Conservation (phyloP, 2,113 vertebrate genomes). For the Rhinoptilus africanus region DNA sequence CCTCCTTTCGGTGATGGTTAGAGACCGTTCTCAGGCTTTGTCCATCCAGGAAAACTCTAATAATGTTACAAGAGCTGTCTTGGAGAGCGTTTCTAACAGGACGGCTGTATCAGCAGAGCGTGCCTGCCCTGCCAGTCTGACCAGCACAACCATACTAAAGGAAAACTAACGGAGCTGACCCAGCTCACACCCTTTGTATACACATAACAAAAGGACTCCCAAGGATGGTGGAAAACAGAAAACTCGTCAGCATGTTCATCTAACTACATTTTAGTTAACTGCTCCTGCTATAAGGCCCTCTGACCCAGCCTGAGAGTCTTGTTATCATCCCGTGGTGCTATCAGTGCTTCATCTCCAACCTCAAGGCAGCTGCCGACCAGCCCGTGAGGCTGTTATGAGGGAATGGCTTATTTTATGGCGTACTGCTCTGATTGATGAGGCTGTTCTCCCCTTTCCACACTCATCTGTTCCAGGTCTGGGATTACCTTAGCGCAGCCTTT, state of each 20-base stretch:
- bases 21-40: not conserved
- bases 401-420: not conserved
- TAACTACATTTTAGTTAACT: not conserved
- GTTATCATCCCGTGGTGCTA: not conserved
- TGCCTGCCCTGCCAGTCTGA: not conserved
- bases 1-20: not conserved
- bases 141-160: not conserved
- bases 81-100: not conserved
- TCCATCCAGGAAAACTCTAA: not conserved
- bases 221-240: not conserved
- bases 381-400: not conserved
- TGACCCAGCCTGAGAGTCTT: not conserved
- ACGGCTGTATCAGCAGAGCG: rapidly evolving
- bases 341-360: not conserved
- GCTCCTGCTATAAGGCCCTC: not conserved
- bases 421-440: not conserved
- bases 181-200: not conserved
- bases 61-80: not conserved
- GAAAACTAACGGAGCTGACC: not conserved
- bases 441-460: not conserved
- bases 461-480: not conserved
- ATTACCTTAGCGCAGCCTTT: not conserved
- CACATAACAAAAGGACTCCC: not conserved
- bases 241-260: not conserved
- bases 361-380: not conserved